Conservation (phyloP, 2,113 vertebrate species). For the Terrapene triunguis region DNA sequence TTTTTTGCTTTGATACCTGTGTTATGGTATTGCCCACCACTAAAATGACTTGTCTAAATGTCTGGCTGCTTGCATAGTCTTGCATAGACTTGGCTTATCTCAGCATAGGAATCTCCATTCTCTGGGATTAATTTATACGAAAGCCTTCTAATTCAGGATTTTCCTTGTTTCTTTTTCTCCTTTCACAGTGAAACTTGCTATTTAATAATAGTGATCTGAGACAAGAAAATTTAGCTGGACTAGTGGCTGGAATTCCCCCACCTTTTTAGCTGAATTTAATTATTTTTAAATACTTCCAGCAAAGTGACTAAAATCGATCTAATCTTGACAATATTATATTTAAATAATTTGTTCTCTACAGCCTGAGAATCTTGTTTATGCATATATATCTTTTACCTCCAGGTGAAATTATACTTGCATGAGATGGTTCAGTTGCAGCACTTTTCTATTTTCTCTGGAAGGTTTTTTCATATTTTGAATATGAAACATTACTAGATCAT, state of each 20-base stretch:
- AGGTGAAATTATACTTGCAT: constrained; percentile 22
- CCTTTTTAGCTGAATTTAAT: background rate
- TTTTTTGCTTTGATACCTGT: background rate
- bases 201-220: background rate
- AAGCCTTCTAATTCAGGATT: background rate
- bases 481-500: constrained; percentile 18
- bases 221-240: background rate
- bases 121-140: background rate
- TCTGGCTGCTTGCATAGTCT: background rate
- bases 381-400: background rate
- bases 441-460: constrained; percentile 42
- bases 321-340: background rate
- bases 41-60: background rate
- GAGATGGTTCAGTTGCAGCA: constrained; percentile 33
- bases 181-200: background rate
- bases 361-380: background rate
- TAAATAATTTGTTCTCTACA: background rate
- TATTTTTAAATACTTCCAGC: background rate
- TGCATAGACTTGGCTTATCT: background rate
- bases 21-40: background rate
- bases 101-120: background rate
- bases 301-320: background rate
- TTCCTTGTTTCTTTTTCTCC: background rate
- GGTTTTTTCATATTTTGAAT: constrained; percentile 36
- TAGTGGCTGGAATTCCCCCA: background rate